These are phyloP conservation scores for Drosophila ficusphila DNA, from an alignment of 1,140 invertebrate genomes.

Conservation along the genomic window DNA sequence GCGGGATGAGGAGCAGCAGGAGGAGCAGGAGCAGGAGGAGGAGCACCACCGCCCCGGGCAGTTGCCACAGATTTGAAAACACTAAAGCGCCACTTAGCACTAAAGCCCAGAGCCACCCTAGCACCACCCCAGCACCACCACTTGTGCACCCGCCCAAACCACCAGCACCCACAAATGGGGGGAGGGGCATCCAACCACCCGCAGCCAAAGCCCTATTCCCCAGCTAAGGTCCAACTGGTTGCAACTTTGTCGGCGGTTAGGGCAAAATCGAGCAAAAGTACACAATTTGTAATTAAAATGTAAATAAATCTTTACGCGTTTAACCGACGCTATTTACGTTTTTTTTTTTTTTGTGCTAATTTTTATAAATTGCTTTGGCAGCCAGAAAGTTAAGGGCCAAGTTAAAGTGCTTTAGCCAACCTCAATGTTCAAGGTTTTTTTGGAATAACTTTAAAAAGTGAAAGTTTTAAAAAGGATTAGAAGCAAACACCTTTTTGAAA, in stretches of 20 bases:
- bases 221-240: slow-evolving; percentile 28
- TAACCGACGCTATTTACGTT: slow-evolving; percentile 20
- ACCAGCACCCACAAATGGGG: not conserved
- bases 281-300: slow-evolving; percentile 75
- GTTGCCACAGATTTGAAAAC: slow-evolving; percentile 71
- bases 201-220: slow-evolving; percentile 5
- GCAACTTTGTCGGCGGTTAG: slow-evolving; percentile 14
- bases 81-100: slow-evolving; percentile 77
- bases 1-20: not conserved
- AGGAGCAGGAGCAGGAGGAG: not conserved
- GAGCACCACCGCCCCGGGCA: slow-evolving; percentile 29
- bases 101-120: slow-evolving; percentile 43
- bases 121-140: not conserved
- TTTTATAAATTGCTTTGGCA: slow-evolving; percentile 56
- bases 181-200: not conserved
- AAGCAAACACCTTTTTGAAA: too few species aligned
- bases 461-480: too few species aligned
- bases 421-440: too few species aligned
- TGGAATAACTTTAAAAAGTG: too few species aligned
- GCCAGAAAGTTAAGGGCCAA: not conserved
- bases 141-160: too few species aligned
- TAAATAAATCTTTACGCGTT: slow-evolving; percentile 70
- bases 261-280: slow-evolving; percentile 1
- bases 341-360: slow-evolving; percentile 37
- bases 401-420: not conserved